Conservation (phyloP, 2,888 invertebrate species). For the Diaphora mendica region DNA sequence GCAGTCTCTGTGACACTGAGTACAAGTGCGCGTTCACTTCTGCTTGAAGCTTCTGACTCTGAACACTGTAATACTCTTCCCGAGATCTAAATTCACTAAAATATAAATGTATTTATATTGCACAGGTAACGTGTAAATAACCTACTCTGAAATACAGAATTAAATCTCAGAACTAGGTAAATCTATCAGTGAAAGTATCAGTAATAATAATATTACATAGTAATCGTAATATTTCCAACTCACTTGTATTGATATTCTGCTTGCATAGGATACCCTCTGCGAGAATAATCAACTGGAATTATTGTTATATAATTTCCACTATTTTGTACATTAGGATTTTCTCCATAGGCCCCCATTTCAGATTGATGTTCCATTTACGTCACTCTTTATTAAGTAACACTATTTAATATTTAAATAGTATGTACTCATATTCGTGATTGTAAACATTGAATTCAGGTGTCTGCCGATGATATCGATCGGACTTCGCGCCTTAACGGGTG, state of each 20-base stretch:
- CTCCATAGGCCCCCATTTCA: slow-evolving; percentile 82
- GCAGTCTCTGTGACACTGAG: slow-evolving; percentile 87
- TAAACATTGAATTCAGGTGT: slow-evolving; percentile 32
- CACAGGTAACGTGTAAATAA: background rate
- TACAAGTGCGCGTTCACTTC: slow-evolving; percentile 86
- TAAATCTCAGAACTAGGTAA: no score
- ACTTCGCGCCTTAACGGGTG: slow-evolving; percentile 63
- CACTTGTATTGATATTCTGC: slow-evolving; percentile 87
- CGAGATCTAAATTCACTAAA: slow-evolving; percentile 82
- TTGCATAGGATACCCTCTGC: slow-evolving; percentile 85
- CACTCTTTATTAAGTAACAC: slow-evolving; percentile 22
- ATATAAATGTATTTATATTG: slow-evolving; percentile 22
- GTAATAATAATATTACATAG: background rate
- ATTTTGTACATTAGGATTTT: slow-evolving; percentile 81
- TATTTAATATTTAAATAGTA: slow-evolving; percentile 26
- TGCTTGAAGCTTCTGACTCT: slow-evolving; percentile 82
- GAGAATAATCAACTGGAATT: slow-evolving; percentile 87
- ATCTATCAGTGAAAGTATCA: background rate
- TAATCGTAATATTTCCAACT: slow-evolving; percentile 39
- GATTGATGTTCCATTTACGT: slow-evolving; percentile 79
- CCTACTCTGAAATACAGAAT: background rate
- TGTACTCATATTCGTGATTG: slow-evolving; percentile 36
- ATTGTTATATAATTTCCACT: slow-evolving; percentile 87
- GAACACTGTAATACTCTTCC: slow-evolving; percentile 83
- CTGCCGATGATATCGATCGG: slow-evolving; percentile 69